Percentiles rank a stretch among this genome's conserved stretches.
These are phyloP conservation scores for Tarsius wallacei DNA, from an alignment of 2,797 vertebrate genomes.

Conservation along the genomic window DNA sequence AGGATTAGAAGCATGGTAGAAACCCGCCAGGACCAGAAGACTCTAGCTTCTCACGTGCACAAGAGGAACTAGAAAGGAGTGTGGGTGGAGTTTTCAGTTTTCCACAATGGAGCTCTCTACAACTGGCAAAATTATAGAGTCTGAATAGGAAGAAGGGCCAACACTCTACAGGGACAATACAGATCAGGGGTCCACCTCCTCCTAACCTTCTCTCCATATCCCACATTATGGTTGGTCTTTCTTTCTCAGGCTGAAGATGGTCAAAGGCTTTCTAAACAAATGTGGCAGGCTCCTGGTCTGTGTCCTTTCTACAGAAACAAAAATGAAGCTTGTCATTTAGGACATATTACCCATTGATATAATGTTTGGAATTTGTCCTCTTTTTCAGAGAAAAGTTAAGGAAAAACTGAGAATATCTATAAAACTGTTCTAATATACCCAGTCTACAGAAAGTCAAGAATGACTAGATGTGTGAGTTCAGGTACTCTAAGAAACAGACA, in stretches of 20 bases:
- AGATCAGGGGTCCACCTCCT: fast-evolving
- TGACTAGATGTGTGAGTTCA: background rate
- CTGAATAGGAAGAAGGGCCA: background rate
- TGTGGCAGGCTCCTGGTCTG: background rate
- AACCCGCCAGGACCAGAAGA: background rate
- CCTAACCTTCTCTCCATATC: fast-evolving
- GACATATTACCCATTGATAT: background rate
- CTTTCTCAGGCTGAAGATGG: background rate
- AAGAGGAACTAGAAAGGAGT: background rate
- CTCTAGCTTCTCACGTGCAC: too few species aligned
- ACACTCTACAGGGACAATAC: too few species aligned
- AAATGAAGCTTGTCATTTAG: background rate
- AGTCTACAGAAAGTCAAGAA: background rate
- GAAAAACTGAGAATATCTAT: background rate
- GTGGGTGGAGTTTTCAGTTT: background rate
- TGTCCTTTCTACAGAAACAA: background rate
- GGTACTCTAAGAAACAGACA: background rate
- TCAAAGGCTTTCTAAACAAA: background rate
- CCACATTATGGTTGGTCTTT: background rate
- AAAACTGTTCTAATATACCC: background rate
- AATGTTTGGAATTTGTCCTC: background rate
- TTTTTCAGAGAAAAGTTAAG: background rate
- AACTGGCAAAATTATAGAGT: background rate
- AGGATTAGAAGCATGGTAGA: background rate
- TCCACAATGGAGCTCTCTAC: background rate